These are phyloP conservation scores for Channa striata DNA, from an alignment of 2,797 vertebrate genomes.

Conservation along the genomic window DNA sequence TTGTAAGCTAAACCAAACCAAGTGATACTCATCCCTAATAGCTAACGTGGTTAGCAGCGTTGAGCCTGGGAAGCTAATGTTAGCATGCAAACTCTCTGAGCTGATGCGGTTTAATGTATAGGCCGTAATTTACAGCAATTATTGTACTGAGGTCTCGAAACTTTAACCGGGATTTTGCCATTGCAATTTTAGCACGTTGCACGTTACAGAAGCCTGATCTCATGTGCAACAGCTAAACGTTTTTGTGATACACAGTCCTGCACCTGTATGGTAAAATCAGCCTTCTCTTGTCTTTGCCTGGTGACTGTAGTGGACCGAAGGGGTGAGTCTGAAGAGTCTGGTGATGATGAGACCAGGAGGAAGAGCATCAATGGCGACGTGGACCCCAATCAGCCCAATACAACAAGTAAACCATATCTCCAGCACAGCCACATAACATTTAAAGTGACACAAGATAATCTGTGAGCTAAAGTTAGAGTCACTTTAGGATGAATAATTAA, in stretches of 20 bases:
- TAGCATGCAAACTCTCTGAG: background rate
- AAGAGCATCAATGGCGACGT: conserved; percentile 85
- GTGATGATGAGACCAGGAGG: conserved; percentile 94
- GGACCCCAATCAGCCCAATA: conserved; percentile 82
- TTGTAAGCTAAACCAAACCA: background rate
- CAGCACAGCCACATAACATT: background rate
- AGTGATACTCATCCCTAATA: conserved; percentile 1
- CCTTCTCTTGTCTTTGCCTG: conserved; percentile 11
- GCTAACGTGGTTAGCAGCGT: conserved; percentile 39
- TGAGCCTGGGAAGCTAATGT: conserved; percentile 4
- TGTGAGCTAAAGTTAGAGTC: background rate
- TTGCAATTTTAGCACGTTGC: background rate
- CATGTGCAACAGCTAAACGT: conserved; percentile 30
- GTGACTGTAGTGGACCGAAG: conserved; percentile 90
- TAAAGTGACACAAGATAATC: background rate
- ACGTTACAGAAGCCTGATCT: too few species aligned
- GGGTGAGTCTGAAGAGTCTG: conserved; percentile 96
- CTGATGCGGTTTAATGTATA: background rate
- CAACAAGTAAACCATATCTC: conserved; percentile 70
- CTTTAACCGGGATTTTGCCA: background rate
- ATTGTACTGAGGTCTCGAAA: too few species aligned
- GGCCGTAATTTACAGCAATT: too few species aligned
- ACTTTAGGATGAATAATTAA: background rate
- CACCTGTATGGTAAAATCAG: background rate
- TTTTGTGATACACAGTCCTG: background rate